These are phyloP conservation scores for Thymelicus acteon DNA, from an alignment of 2,888 invertebrate species.

Conservation along the genomic window DNA sequence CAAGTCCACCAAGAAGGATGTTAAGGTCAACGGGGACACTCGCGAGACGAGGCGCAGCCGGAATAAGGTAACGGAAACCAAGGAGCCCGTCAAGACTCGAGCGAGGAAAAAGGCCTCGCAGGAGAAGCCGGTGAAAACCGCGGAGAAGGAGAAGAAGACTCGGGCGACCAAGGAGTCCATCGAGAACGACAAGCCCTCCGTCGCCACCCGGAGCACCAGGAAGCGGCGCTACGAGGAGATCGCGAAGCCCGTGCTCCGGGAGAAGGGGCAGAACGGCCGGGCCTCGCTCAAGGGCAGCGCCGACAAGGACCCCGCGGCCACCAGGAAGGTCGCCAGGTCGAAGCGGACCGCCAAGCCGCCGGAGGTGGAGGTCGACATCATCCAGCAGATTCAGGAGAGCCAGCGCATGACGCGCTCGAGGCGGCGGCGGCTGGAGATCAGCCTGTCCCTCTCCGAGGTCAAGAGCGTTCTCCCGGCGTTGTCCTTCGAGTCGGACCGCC, in stretches of 20 bases:
- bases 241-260: slow-evolving; percentile 69
- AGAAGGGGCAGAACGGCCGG: slow-evolving; percentile 73
- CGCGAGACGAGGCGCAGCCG: slow-evolving; percentile 47
- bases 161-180: slow-evolving; percentile 74
- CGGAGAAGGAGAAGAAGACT: slow-evolving; percentile 53
- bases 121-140: slow-evolving; percentile 26
- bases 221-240: slow-evolving; percentile 69
- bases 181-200: slow-evolving; percentile 69
- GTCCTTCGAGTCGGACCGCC: slow-evolving; percentile 70
- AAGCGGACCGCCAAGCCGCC: slow-evolving; percentile 46
- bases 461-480: slow-evolving; percentile 60
- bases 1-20: slow-evolving; percentile 48
- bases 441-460: slow-evolving; percentile 70
- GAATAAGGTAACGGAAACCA: slow-evolving; percentile 41
- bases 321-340: slow-evolving; percentile 61
- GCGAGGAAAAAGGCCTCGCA: slow-evolving; percentile 36
- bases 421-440: slow-evolving; percentile 65
- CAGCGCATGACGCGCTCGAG: slow-evolving; percentile 73
- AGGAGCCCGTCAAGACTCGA: neutral
- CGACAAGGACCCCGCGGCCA: slow-evolving; percentile 47
- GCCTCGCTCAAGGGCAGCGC: slow-evolving; percentile 51
- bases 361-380: slow-evolving; percentile 49
- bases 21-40: slow-evolving; percentile 51
- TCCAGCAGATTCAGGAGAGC: slow-evolving; percentile 33
- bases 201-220: slow-evolving; percentile 58